Evolutionary conservation across 2,888 invertebrate genomes (phyloP).

Genomic region (Arrhopalites spinosus): DNA sequence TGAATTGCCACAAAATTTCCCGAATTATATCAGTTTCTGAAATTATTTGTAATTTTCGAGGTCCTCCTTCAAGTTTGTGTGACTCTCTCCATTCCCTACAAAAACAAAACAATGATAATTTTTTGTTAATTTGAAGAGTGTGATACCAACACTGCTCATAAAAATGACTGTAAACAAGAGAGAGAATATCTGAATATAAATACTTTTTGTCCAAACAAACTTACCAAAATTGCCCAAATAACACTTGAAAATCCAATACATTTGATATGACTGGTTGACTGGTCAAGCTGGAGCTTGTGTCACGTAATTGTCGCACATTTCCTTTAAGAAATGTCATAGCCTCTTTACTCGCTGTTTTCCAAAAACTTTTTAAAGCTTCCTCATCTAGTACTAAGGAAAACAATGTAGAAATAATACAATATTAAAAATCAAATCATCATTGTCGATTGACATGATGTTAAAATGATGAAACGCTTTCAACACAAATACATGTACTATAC

Average conservation of each 20-base stretch:
- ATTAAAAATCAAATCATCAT: too few relatives aligned
- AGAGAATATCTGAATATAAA: conserved; percentile 1
- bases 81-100: conserved; percentile 50
- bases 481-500: too few relatives aligned
- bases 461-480: too few relatives aligned
- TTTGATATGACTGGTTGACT: conserved; percentile 47
- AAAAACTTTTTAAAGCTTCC: conserved; percentile 11
- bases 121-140: too few relatives aligned
- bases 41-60: conserved; percentile 11
- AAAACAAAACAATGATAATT: too few relatives aligned
- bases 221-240: conserved; percentile 53
- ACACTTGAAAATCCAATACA: conserved; percentile 39
- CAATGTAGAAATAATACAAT: background rate
- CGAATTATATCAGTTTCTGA: conserved; percentile 43
- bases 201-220: background rate
- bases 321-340: conserved; percentile 24
- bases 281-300: conserved; percentile 24
- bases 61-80: background rate
- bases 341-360: conserved; percentile 33
- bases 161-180: background rate
- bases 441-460: too few relatives aligned
- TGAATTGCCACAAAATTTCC: conserved; percentile 50
- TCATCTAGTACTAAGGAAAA: background rate
- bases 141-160: background rate
- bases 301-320: conserved; percentile 27